Evolutionary conservation across 1,140 invertebrate species (phyloP), one percentile per base, ranked within the genome.

Genomic region (Planococcus citri): DNA sequence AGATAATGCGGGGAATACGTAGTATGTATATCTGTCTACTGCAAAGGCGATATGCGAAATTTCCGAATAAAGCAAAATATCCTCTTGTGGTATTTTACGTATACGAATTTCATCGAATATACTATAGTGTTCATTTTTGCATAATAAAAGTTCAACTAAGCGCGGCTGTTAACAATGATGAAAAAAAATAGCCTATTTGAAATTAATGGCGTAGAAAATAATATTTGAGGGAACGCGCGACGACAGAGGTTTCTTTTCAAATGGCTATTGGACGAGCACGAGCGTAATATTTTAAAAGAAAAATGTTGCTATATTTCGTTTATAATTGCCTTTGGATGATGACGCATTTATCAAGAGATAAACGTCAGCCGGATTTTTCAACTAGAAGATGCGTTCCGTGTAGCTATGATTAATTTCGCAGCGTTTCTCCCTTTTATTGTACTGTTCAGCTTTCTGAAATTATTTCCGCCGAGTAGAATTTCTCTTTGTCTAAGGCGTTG

Each of bases 161-260:
- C 41, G 41, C 3, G 41, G 12, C 41, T 51, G 41, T 51, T 51
- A 51, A 51, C 41, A 51, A 20, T 33, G 41, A 51, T 51, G 17
- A 20, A 51, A 51, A 51, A 51, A 51, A 51, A 9, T 9, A 4
- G 41, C 6, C 41, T 51, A 51, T 51, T 51, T 51, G 17, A n/a
- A 51, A 51, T 51, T 51, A 51, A 51, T 51, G 41, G 41, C 41
- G 41, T 51, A 51, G 41, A 51, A 51, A 51, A 51, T 51, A 51
- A 51, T 51, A 51, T 51, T 51, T 51, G 6, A 51, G 41, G 41
- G 41, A n/a, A n/a, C n/a, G n/a, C n/a, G n/a, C n/a, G n/a, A n/a
- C n/a, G n/a, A n/a, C n/a, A n/a, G n/a, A n/a, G 10, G 4, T 51
- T 51, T 51, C 10, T 51, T 17, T 20, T 51, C 12, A 17, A 51